A percentile compares a stretch with the other conserved stretches of the same genome.
phyloP scores from a whole-genome alignment of 2,113 vertebrate species.

The Balaenoptera acutorostrata region DNA sequence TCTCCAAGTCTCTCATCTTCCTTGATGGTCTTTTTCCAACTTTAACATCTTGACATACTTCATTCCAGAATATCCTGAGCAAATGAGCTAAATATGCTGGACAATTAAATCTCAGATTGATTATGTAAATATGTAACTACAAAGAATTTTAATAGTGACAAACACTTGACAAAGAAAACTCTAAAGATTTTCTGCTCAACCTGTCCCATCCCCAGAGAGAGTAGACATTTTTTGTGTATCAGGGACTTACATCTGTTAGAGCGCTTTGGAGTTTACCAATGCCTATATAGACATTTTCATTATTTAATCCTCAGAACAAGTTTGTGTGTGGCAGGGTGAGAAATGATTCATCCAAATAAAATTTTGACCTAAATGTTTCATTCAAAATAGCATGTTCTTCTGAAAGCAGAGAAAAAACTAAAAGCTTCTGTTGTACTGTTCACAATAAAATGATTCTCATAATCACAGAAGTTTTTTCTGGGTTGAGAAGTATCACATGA shows the following conservation, averaged over 20 bases:
- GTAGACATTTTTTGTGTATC: neutral
- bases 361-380: neutral
- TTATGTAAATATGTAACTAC: slow-evolving; percentile 7
- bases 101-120: neutral
- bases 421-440: neutral
- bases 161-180: neutral
- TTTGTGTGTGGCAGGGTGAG: neutral
- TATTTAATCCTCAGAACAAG: slow-evolving; percentile 9
- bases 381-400: slow-evolving; percentile 28
- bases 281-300: neutral
- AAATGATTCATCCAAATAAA: slow-evolving; percentile 13
- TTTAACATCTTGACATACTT: neutral
- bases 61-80: slow-evolving; percentile 1
- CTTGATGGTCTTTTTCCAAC: neutral
- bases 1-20: neutral
- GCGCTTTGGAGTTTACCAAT: neutral
- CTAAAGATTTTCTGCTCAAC: neutral
- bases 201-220: neutral
- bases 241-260: neutral
- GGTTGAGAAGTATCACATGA: neutral
- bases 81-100: slow-evolving; percentile 3
- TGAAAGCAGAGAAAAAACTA: neutral
- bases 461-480: neutral
- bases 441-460: slow-evolving; percentile 1
- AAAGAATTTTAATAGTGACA: neutral